Evolutionary conservation across 2,797 vertebrate species (phyloP), one percentile per base, ranked within the genome.

Genomic region (Odontamblyopus lacepedii): DNA sequence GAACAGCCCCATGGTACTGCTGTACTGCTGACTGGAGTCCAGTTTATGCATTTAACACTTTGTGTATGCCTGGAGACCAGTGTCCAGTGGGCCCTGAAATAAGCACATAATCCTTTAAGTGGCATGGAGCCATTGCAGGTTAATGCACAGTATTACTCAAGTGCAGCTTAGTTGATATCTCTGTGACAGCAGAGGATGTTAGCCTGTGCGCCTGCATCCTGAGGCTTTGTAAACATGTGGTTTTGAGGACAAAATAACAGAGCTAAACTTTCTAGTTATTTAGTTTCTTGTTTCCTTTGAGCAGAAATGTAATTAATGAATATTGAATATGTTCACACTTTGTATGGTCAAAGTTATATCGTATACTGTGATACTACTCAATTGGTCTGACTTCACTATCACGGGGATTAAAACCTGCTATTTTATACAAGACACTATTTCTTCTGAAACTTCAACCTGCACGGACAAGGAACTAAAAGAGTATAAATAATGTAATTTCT

Each of bases 41-140:
- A 83, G 83, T 85, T 85, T 89, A 86, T 86, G 83, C 81, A 89
- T 91, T 92, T 88, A 91, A 88, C 84, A 81, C 85, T 83, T 91
- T 92, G 88, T 92, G 89, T 85, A 82, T 87, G 82, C 79, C 81
- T 74, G 84, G 78, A 80, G 82, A 84, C 79, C 69, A 74, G 81
- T 84, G 79, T 85, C 81, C 80, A 74, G 72, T 85, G 76, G 77
- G 78, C 77, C 87, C 83, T 69, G 79, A 88, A 89, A 77, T 89
- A 91, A 91, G 89, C 82, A 80, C 82, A 85, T 90, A 92, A 92
- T 92, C 91, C 84, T 84, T 89, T 84, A 90, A 90, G 82, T 89
- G 87, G 82, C 74, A 69, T 62, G 5, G 76, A 76, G 80, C 78
- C 78, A 83, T 89, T 83, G 55, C 72, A 27, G 48, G 88, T 84